Evolutionary conservation across 2,888 invertebrate species (phyloP), one percentile per base, ranked within the genome.

Genomic region (Athalia rosae): DNA sequence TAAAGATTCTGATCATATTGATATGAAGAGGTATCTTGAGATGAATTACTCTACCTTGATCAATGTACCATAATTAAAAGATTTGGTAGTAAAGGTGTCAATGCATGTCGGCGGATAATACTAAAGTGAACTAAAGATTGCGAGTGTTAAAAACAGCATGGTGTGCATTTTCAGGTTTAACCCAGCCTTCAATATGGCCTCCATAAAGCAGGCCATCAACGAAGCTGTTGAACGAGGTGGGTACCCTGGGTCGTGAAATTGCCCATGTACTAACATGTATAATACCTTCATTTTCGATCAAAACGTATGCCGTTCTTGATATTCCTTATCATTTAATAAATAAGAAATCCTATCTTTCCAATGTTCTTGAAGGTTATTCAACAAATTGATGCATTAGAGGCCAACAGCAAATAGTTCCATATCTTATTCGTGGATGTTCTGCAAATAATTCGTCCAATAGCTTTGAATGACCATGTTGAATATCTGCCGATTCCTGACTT

Each of bases 171-270:
- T 92, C 92, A 96, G 96, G 93, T 96, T 96, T 91, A 96, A 96
- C 93, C 96, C 96, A 91, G 95, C 96, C 87, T 96, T 97, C 92
- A 96, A 97, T 90, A 96, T 97, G 94, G 96, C 96, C 91, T 95
- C 97, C 87, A 97, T 97, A 91, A 96, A 96, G 88, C 97, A 97
- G 93, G 97, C 96, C 88, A 95, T 97, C 92, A 97, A 96, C 93
- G 97, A 97, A 92, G 97, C 97, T 82, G 97, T 97, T 83, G 97
- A 97, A 91, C 93, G 97, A 95, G 97, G 97, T 97, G 91, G 91
- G 92, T 90, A 81, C 79, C 69, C 64, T 28, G 7, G 15, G 11
- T 67, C 56, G 50, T 76, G 50, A 15, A 11, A 62, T 9, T 74
- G 15, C 47, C n/a, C 15, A 45, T 45, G n/a, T 56, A 61, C 41